Base-by-base conservation (phyloP, 2,797 vertebrate genomes). In the Urosaurus nigricauda region DNA sequence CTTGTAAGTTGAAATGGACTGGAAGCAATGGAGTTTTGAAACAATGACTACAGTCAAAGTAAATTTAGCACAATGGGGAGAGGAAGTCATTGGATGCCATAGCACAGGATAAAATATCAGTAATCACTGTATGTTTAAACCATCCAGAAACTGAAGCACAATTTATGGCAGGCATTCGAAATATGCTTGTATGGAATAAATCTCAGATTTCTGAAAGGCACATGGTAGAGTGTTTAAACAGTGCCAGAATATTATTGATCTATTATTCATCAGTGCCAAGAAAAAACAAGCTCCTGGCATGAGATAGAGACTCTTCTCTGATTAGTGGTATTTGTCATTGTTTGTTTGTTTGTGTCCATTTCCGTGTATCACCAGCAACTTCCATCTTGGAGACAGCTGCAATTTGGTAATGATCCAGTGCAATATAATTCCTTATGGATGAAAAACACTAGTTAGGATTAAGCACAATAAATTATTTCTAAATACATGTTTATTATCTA, bases 241-340 rank as follows among this genome's bases (percentile, higher is more conserved):
- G 26, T 75, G 37, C 2, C 5, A 0, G 60, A 43, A n/a, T 19
- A 85, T 71, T 63, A 87, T 63, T 58, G 32, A 63, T 74, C 32
- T 75, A 14, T 60, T 83, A 75, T 29, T 47, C 40, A 3, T 77
- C 32, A 37, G 24, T 83, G 37, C 56, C 86, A 56, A 82, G 84
- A 87, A 5, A 37, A 6, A 90, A 32, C 32, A 75, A 51, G 80
- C 17, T 32, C 70, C 83, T 83, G 35, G 68, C 78, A 65, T 19
- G 51, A 40, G 80, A 89, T 79, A 19, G 2, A 47, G 65, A 14
- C 13, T 85, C 88, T 92, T 75, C 84, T 77, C 1, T 32, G 32
- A 6, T 13, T 26, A 84, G 1, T 51, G 65, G 65, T 37, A 32
- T 3, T 90, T 85, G 83, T 89, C 65, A 24, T 56, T 73, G 87